phyloP scores from a whole-genome alignment of 35 echinoderm and acorn worm genomes.

The Ophioderma brevispina region DNA sequence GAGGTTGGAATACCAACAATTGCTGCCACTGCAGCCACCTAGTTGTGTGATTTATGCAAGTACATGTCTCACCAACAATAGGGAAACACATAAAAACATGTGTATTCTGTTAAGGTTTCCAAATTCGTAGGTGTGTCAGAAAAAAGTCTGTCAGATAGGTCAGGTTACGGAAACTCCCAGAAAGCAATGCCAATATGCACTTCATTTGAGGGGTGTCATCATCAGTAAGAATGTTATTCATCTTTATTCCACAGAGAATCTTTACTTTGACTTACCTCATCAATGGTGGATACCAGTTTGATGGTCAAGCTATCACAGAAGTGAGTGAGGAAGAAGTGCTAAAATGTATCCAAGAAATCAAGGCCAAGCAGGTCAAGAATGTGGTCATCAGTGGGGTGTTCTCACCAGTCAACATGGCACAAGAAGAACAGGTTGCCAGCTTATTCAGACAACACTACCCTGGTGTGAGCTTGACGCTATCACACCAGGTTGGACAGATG shows the following conservation, averaged over 20 bases:
- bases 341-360: conserved; percentile 55
- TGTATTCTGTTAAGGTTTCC: no score
- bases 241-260: conserved; percentile 11
- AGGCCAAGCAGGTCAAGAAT: conserved; percentile 41
- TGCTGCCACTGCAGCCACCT: no score
- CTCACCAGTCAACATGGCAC: conserved; percentile 73
- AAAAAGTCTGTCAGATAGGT: no score
- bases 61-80: no score
- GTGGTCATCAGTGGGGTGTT: conserved; percentile 81
- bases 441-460: conserved; percentile 50
- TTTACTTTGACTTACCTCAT: conserved; percentile 47
- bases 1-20: no score
- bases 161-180: no score
- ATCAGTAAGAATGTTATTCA: neutral
- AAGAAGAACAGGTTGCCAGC: conserved; percentile 78
- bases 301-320: conserved; percentile 73
- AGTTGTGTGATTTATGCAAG: no score
- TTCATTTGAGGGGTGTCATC: neutral
- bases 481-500: conserved; percentile 75
- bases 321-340: conserved; percentile 72
- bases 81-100: no score
- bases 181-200: neutral
- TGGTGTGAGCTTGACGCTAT: conserved; percentile 68
- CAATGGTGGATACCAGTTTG: conserved; percentile 83
- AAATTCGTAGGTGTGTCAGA: no score